Percentiles rank a stretch among this genome's conserved stretches.
Conservation (phyloP, 2,113 vertebrate species). For the Dunckerocampus dactyliophorus region DNA sequence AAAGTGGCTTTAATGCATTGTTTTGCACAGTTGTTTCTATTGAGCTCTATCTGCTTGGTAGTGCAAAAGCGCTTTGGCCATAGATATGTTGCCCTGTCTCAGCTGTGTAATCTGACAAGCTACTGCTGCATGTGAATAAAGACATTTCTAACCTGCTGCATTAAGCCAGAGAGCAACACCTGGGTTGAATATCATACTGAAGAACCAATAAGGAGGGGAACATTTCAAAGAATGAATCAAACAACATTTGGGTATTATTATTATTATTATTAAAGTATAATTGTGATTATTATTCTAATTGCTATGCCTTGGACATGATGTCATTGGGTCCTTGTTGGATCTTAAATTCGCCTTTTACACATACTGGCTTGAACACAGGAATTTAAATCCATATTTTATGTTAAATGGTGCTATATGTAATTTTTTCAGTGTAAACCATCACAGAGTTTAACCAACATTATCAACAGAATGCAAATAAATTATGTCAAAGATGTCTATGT, state of each 20-base stretch:
- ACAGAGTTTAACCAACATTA: constrained; percentile 2
- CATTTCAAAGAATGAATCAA: neutral
- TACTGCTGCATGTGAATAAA: constrained; percentile 75
- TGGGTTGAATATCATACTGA: constrained; percentile 54
- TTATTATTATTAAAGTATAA: neutral
- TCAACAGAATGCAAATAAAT: constrained; percentile 10
- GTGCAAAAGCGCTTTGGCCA: constrained; percentile 36
- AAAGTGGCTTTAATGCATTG: constrained; percentile 58
- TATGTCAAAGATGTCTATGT: constrained; percentile 10
- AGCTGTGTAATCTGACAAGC: constrained; percentile 64
- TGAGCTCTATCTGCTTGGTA: constrained; percentile 52
- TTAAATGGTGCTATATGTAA: constrained; percentile 5
- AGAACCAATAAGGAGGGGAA: constrained; percentile 18
- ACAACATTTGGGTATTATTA: neutral
- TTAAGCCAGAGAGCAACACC: constrained; percentile 44
- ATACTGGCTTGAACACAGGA: neutral
- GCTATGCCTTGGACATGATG: neutral
- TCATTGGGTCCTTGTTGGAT: neutral
- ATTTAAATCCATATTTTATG: constrained; percentile 5
- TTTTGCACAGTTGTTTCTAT: constrained; percentile 65
- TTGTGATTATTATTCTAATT: neutral
- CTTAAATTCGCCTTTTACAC: neutral
- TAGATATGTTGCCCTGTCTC: constrained; percentile 46
- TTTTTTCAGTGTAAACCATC: constrained; percentile 2
- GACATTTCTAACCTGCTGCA: constrained; percentile 57